These are phyloP conservation scores for Parthenolecanium corni DNA, from an alignment of 2,888 invertebrate genomes.

Conservation along the genomic window DNA sequence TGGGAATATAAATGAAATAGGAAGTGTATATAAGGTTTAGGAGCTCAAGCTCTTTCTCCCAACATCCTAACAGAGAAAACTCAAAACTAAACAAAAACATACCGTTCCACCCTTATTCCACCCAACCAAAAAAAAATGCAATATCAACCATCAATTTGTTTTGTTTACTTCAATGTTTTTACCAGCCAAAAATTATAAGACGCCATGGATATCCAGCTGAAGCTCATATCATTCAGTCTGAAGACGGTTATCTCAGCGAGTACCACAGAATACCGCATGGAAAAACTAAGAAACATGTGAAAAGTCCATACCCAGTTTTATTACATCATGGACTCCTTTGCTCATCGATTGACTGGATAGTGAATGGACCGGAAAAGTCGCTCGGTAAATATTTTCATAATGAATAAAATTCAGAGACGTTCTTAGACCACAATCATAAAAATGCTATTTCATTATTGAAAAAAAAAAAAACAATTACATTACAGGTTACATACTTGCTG, in stretches of 20 bases:
- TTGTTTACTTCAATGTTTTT: too few species aligned
- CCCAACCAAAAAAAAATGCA: too few species aligned
- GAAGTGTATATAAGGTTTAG: too few species aligned
- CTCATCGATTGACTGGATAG: constrained; percentile 56
- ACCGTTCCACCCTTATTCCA: too few species aligned
- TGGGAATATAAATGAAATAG: too few species aligned
- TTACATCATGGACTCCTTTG: constrained; percentile 52
- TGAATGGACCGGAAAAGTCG: constrained; percentile 54
- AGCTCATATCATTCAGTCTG: constrained; percentile 44
- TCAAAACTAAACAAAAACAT: too few species aligned
- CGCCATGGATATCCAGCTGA: constrained; percentile 45
- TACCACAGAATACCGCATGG: constrained; percentile 50
- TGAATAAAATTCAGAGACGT: too few species aligned
- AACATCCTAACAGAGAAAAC: too few species aligned
- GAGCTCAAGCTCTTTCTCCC: too few species aligned
- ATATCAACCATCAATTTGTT: too few species aligned
- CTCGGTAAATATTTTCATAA: constrained; percentile 45
- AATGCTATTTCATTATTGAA: too few species aligned
- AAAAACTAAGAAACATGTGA: constrained; percentile 31
- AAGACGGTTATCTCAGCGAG: constrained; percentile 51
- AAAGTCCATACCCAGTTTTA: constrained; percentile 38
- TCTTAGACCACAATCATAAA: too few species aligned
- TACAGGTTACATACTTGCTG: constrained; percentile 54
- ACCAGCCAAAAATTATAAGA: constrained; percentile 44
- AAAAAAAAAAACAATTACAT: not conserved